Conservation (phyloP, 2,113 vertebrate species). For the Carassius gibelio region DNA sequence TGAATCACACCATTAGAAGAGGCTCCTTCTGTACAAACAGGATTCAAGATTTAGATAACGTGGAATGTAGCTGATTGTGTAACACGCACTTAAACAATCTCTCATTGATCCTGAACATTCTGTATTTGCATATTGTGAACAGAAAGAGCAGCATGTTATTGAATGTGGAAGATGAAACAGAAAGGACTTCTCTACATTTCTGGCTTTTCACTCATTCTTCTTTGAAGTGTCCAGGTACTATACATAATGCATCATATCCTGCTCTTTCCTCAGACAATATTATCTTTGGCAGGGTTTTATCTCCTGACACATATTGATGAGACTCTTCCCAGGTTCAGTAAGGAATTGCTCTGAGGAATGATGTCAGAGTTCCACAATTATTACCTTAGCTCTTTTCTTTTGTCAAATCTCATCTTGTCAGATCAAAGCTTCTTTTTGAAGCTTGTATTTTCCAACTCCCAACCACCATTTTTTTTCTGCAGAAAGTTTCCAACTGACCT, state of each 20-base stretch:
- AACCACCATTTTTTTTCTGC: neutral
- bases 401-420: conserved; percentile 29
- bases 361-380: conserved; percentile 57
- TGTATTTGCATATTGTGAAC: conserved; percentile 39
- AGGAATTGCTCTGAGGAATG: conserved; percentile 48
- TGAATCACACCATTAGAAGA: conserved; percentile 44
- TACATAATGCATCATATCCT: conserved; percentile 67
- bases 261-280: conserved; percentile 59
- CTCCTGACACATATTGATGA: conserved; percentile 31
- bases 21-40: conserved; percentile 41
- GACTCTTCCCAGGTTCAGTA: conserved; percentile 41
- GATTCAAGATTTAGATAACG: conserved; percentile 38
- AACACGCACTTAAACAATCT: conserved; percentile 18
- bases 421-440: conserved; percentile 52
- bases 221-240: conserved; percentile 67
- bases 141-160: neutral
- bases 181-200: conserved; percentile 47
- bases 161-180: conserved; percentile 5
- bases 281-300: conserved; percentile 66
- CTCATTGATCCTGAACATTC: conserved; percentile 6
- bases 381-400: conserved; percentile 39
- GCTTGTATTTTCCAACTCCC: neutral
- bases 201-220: conserved; percentile 55
- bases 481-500: neutral
- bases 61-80: neutral